These are phyloP conservation scores for Caenorhabditis sp. DNA, from an alignment of 2,888 invertebrate genomes.

Conservation along the genomic window DNA sequence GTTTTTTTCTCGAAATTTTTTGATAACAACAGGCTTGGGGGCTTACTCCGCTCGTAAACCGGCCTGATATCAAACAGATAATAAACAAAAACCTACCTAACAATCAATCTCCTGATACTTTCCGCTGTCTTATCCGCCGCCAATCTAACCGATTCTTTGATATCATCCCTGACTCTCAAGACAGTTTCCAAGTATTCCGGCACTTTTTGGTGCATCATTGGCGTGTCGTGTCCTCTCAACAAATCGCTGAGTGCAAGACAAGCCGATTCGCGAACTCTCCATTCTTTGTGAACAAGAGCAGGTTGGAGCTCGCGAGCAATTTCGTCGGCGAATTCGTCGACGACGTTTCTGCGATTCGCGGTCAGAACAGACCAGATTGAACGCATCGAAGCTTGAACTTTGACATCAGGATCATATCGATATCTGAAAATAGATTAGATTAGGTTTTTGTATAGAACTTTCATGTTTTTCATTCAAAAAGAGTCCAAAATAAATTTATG, in stretches of 20 bases:
- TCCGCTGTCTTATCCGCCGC: slow-evolving; percentile 73
- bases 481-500: too few relatives aligned
- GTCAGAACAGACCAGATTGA: slow-evolving; percentile 92
- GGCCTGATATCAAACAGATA: too few relatives aligned
- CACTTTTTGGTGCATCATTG: slow-evolving; percentile 72
- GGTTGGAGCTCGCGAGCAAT: slow-evolving; percentile 83
- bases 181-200: slow-evolving; percentile 82
- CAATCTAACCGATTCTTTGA: slow-evolving; percentile 77
- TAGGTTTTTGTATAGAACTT: background rate
- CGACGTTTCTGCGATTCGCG: slow-evolving; percentile 83
- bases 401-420: slow-evolving; percentile 90
- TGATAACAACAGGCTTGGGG: too few relatives aligned
- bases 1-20: slow-evolving; percentile 45
- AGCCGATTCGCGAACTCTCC: slow-evolving; percentile 87
- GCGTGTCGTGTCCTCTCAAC: slow-evolving; percentile 77
- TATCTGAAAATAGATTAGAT: slow-evolving; percentile 73
- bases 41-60: too few relatives aligned
- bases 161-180: slow-evolving; percentile 91
- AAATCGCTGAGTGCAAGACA: slow-evolving; percentile 86
- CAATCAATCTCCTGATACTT: slow-evolving; percentile 69
- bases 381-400: slow-evolving; percentile 89
- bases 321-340: slow-evolving; percentile 83
- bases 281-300: slow-evolving; percentile 85
- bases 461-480: background rate
- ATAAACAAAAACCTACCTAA: slow-evolving; percentile 10